These are phyloP conservation scores for Tachypleus tridentatus DNA, from an alignment of 1,140 invertebrate genomes.

Conservation along the genomic window DNA sequence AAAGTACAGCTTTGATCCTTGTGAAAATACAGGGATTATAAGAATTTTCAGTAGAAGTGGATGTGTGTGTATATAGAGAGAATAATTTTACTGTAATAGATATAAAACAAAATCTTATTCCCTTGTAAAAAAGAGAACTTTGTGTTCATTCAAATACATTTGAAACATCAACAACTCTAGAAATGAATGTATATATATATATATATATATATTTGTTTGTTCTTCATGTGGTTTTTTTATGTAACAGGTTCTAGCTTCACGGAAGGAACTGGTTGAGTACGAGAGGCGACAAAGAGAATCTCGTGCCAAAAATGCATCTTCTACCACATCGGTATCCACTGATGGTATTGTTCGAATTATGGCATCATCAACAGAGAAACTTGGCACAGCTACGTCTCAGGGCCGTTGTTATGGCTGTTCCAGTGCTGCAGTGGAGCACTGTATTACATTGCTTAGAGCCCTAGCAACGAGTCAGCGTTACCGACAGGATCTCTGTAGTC, in stretches of 20 bases:
- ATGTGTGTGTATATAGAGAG: no score
- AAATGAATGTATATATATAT: no score
- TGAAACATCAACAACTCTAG: no score
- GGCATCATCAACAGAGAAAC: background rate
- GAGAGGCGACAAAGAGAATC: slow-evolving; percentile 63
- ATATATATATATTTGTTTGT: no score
- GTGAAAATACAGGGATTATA: no score
- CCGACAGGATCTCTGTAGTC: slow-evolving; percentile 61
- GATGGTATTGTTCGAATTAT: slow-evolving; percentile 8
- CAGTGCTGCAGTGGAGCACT: slow-evolving; percentile 70
- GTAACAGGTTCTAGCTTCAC: slow-evolving; percentile 59
- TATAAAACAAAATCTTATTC: no score
- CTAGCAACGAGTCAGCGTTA: slow-evolving; percentile 69
- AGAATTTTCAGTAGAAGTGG: no score
- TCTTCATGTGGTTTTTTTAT: background rate
- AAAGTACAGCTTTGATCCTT: no score
- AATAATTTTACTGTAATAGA: no score
- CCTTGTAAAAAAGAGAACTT: no score
- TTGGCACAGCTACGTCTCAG: slow-evolving; percentile 9
- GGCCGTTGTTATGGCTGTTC: slow-evolving; percentile 41
- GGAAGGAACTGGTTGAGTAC: slow-evolving; percentile 81
- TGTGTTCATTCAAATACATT: no score
- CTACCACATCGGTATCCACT: background rate
- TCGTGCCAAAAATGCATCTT: slow-evolving; percentile 7
- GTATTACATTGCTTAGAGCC: slow-evolving; percentile 80